Base-by-base conservation (phyloP, 2,113 vertebrate genomes). In the Andinoacara biseriatus region DNA sequence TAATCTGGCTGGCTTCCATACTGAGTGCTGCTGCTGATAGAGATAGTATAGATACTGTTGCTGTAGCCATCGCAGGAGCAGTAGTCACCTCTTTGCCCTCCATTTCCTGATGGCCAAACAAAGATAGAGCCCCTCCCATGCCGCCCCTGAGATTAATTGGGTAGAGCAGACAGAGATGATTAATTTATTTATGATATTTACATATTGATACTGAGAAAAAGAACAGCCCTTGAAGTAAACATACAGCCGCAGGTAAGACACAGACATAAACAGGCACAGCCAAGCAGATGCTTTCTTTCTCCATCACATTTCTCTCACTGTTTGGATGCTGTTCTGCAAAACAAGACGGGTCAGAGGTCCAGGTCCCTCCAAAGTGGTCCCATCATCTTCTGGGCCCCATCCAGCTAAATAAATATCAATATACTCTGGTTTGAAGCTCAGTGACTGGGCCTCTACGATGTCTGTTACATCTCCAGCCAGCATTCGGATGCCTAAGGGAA, bases 311-410 rank as follows among this genome's bases (percentile, higher is more conserved):
- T n/a, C 18, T 31, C 94, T 94, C 81, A 99, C 98, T 94, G 94
- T 97, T 95, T 96, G 94, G 80, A 97, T 94, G 74, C 97, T 97
- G 0, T 95, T 97, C 89, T 97, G 95, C 86, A 99, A 96, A 85
- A 98, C 97, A 14, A 97, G 96, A 22, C 94, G 95, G 43, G 98
- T 96, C 26, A 99, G 96, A 5, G 95, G 96, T 80, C 98, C 98
- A 1, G 98, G 98, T 78, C 98, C 98, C 0, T 98, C 98, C 84
- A 99, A 94, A 1, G 98, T 98, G 90, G 96, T 96, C n/a, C 98
- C 98, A 0, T 99, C 97, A 3, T 99, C 98, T 77, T 97, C 96
- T 3, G 98, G 98, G n/a, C 98, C 98, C 98, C 98, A 99, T 94
- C 97, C 97, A 6, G 97, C 96, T 52, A 97, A 96, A 90, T 99